Conservation (phyloP, 2,888 invertebrate species). For the Nipponacmea schrenckii region DNA sequence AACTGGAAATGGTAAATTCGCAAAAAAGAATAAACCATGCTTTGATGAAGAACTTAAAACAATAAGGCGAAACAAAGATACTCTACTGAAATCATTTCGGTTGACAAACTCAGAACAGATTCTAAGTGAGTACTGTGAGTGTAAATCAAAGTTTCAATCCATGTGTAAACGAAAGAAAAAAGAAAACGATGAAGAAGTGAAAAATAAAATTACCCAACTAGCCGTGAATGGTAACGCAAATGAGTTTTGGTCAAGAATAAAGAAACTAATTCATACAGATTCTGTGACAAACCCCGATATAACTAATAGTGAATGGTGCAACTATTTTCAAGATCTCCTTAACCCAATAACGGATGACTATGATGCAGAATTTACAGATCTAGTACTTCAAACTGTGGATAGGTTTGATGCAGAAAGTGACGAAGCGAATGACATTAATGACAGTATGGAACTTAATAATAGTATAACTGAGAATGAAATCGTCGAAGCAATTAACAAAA, state of each 20-base stretch:
- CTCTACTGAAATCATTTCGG: background rate
- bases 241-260: background rate
- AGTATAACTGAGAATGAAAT: too few species aligned
- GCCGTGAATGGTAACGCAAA: background rate
- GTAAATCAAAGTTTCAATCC: background rate
- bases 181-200: too few species aligned
- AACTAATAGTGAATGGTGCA: background rate
- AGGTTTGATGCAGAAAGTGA: too few species aligned
- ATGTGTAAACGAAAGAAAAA: background rate
- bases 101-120: background rate
- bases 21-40: background rate
- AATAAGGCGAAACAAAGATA: background rate
- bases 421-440: too few species aligned
- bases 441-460: too few species aligned
- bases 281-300: background rate
- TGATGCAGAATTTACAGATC: too few species aligned
- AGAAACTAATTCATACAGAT: background rate
- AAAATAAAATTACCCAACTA: background rate
- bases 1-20: too few species aligned
- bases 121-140: background rate
- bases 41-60: slow-evolving; percentile 1
- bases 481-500: too few species aligned
- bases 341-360: background rate
- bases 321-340: too few species aligned
- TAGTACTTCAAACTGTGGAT: too few species aligned